Evolutionary conservation across 2,113 vertebrate species (phyloP), one percentile per base, ranked within the genome.

Genomic region (Hyla sarda): DNA sequence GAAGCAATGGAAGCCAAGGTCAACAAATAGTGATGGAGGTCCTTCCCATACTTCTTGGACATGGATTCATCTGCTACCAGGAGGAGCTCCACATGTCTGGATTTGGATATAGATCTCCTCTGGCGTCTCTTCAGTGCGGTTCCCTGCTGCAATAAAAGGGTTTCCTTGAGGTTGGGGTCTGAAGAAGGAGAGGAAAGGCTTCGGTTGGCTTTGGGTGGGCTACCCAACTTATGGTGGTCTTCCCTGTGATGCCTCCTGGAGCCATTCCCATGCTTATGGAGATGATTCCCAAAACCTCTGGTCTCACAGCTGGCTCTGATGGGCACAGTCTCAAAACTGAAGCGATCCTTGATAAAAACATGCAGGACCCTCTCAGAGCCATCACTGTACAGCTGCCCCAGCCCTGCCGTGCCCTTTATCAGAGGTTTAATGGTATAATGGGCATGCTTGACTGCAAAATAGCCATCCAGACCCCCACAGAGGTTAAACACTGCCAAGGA

Each of bases 1-100:
- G 97, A 98, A 34, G 98, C 98, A 87, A 99, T 98, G 91, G 96
- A 95, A 58, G 97, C 95, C 92, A 99, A 91, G 0, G 98, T 99
- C 89, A 99, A 93, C 89, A 99, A 91, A 92, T 99, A 99, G 90
- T 99, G 97, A 87, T 97, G 95, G 88, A 99, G 89, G 84, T 97
- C 96, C 82, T 94, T 94, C 23, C 97, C 97, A 48, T 99, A 99
- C 90, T 98, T 96, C 88, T 94, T 93, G 14, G 87, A 89, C 98
- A 99, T 99, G 89, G 96, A 96, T 17, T 94, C 93, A 73, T 99
- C 98, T 0, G 98, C 98, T 84, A 99, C 98, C 92, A 99, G 93
- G 28, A 99, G 96, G 87, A 99, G 95, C 94, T 98, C 97, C 94
- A 98, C 97, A 91, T 98, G 95, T 89, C 98, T 93, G 84, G 97